These are phyloP conservation scores for Acanthiza pusilla DNA, from an alignment of 2,797 vertebrate species.

Conservation along the genomic window DNA sequence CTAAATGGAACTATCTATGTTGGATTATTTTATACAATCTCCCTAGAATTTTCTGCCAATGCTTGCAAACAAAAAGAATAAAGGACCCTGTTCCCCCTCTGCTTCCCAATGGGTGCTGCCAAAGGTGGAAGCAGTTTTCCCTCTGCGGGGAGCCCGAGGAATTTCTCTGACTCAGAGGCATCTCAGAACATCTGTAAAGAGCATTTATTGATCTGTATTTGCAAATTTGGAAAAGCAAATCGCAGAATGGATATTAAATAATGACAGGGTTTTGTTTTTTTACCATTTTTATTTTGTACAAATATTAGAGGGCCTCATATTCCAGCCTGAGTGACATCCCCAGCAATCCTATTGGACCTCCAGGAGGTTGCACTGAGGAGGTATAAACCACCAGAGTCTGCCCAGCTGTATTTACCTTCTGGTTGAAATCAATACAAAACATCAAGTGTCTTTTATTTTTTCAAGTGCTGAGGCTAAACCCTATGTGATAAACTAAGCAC, in stretches of 20 bases:
- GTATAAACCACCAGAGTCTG: neutral
- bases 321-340: neutral
- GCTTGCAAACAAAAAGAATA: neutral
- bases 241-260: neutral
- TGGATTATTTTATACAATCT: neutral
- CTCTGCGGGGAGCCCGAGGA: neutral
- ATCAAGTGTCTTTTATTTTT: neutral
- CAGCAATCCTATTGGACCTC: neutral
- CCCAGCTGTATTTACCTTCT: neutral
- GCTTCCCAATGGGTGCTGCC: neutral
- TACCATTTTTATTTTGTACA: neutral
- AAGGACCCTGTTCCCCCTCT: neutral
- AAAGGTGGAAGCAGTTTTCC: neutral
- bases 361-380: neutral
- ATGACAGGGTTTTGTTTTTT: neutral
- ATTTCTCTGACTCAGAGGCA: neutral
- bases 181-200: neutral
- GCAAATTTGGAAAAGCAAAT: conserved; percentile 2
- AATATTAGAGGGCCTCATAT: neutral
- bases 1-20: neutral
- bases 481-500: neutral
- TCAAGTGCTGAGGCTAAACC: neutral
- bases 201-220: neutral
- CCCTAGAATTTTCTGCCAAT: neutral
- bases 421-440: neutral